phyloP scores from a whole-genome alignment of 2,888 invertebrate species.

The Odontomyia ornata region DNA sequence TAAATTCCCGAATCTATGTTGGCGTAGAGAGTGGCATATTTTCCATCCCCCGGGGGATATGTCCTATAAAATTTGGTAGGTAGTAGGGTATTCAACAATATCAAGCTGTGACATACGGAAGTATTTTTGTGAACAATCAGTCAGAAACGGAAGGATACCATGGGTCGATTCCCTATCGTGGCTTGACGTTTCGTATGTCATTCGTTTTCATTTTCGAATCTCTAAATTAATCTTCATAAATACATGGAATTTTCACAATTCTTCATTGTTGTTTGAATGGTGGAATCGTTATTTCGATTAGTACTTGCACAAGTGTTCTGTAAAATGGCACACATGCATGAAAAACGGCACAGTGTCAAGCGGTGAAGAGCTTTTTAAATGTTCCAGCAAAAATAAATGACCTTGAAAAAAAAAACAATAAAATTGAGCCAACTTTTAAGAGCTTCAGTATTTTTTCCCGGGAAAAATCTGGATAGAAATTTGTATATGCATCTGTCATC shows the following conservation, averaged over 20 bases:
- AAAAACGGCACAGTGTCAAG: neutral
- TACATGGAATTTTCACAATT: neutral
- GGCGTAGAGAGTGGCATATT: neutral
- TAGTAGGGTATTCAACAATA: neutral
- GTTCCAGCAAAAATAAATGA: no score
- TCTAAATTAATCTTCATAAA: neutral
- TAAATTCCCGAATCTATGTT: neutral
- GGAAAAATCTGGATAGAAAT: no score
- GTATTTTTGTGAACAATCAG: neutral
- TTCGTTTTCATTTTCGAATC: neutral
- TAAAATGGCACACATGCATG: conserved; percentile 17
- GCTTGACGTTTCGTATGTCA: no score
- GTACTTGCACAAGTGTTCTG: no score
- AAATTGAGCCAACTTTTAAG: no score
- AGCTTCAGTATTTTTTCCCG: no score
- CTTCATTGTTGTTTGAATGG: neutral
- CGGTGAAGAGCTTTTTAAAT: no score
- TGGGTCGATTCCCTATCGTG: no score
- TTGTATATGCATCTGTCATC: no score
- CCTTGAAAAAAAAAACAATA: no score
- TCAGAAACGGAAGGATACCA: neutral
- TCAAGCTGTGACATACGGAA: conserved; percentile 18
- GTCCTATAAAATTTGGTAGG: no score
- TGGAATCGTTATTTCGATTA: conserved; percentile 16
- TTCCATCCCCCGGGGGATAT: neutral